Evolutionary conservation across 2,888 invertebrate species (phyloP).

Genomic region (Congeria kusceri): DNA sequence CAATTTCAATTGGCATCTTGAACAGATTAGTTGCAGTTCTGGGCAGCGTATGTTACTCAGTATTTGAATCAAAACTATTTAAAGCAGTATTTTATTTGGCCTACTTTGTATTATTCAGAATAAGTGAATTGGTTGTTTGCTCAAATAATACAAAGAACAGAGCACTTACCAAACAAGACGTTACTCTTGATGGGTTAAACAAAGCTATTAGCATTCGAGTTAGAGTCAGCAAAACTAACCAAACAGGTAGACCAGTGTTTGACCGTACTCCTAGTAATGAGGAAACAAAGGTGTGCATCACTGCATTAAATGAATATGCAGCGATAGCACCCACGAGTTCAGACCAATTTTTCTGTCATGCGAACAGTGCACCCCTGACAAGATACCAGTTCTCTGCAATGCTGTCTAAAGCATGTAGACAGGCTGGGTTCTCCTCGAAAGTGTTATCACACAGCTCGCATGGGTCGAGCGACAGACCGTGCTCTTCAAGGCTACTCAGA

Average conservation of each 20-base stretch:
- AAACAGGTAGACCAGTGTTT: too few relatives aligned
- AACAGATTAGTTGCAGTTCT: not conserved
- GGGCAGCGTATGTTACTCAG: constrained; percentile 24
- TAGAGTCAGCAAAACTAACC: not conserved
- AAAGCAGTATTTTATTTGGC: constrained; percentile 26
- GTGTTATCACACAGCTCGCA: constrained; percentile 31
- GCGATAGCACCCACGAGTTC: not conserved
- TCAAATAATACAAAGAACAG: not conserved
- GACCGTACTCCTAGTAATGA: constrained; percentile 10
- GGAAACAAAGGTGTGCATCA: constrained; percentile 5
- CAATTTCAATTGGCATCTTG: not conserved
- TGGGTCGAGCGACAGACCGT: constrained; percentile 35
- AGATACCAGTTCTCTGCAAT: constrained; percentile 44
- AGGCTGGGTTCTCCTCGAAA: not conserved
- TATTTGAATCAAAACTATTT: constrained; percentile 31
- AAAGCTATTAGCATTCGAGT: constrained; percentile 8
- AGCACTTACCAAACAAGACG: too few relatives aligned
- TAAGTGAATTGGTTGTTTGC: constrained; percentile 36
- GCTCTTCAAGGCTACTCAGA: constrained; percentile 19
- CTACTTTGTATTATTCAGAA: constrained; percentile 42
- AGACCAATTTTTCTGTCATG: constrained; percentile 22
- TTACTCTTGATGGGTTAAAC: not conserved
- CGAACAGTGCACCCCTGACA: constrained; percentile 9
- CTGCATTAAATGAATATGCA: not conserved
- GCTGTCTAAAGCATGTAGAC: constrained; percentile 14